Conservation (phyloP, 2,113 vertebrate genomes). For the Tonatia bakeri region DNA sequence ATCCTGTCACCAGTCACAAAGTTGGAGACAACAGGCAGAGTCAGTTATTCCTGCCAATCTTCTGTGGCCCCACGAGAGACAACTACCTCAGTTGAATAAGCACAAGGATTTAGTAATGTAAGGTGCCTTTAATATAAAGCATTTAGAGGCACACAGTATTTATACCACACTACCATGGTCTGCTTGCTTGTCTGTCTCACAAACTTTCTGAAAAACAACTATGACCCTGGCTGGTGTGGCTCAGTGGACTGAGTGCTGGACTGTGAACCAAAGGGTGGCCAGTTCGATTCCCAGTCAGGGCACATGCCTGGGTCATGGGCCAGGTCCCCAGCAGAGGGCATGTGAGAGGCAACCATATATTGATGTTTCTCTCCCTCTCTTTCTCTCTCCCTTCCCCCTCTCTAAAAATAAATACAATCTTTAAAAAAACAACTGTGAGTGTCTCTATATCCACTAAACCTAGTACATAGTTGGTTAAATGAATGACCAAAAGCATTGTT, state of each 20-base stretch:
- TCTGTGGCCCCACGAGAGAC: conserved; percentile 52
- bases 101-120: conserved; percentile 45
- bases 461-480: not conserved
- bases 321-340: too few relatives aligned
- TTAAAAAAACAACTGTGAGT: not conserved
- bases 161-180: not conserved
- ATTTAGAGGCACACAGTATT: conserved; percentile 11
- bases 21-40: conserved; percentile 41
- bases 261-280: too few relatives aligned
- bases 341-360: too few relatives aligned
- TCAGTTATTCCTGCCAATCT: conserved; percentile 46
- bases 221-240: too few relatives aligned
- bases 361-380: too few relatives aligned
- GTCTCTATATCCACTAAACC: not conserved
- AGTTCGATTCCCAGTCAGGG: too few relatives aligned
- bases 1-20: conserved; percentile 28
- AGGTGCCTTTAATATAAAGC: conserved; percentile 69
- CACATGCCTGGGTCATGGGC: too few relatives aligned
- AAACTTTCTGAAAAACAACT: not conserved
- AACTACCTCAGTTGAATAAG: conserved; percentile 61
- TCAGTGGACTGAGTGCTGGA: too few relatives aligned
- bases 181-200: not conserved
- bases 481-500: conserved; percentile 18
- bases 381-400: too few relatives aligned
- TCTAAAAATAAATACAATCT: too few relatives aligned